Evolutionary conservation across 2,797 vertebrate genomes (phyloP).

Genomic region (Lutjanus campechanus): DNA sequence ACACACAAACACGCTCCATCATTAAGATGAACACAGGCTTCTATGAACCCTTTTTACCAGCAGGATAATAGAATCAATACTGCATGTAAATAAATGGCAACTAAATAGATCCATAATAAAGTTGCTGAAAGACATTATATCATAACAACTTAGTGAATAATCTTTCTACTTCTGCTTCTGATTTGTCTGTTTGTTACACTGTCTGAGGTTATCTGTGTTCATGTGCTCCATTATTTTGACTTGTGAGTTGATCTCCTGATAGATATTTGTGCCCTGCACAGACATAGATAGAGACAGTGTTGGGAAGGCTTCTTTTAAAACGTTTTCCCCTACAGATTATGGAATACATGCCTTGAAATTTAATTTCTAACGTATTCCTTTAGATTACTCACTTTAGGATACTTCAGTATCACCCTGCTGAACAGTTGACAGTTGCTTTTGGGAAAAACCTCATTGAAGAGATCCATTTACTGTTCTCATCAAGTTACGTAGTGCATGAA

Average conservation of each 20-base stretch:
- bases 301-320: too few species aligned
- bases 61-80: conserved; percentile 80
- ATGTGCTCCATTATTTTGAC: neutral
- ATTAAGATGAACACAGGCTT: conserved; percentile 74
- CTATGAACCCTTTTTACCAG: conserved; percentile 72
- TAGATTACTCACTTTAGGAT: too few species aligned
- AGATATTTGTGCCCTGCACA: neutral
- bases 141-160: conserved; percentile 39
- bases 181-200: conserved; percentile 21
- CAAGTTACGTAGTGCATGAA: too few species aligned
- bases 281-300: conserved; percentile 3
- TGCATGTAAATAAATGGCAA: conserved; percentile 74
- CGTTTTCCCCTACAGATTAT: too few species aligned
- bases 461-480: too few species aligned
- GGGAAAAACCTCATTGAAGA: too few species aligned
- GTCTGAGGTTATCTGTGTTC: conserved; percentile 4
- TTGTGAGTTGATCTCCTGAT: conserved; percentile 30
- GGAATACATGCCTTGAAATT: too few species aligned
- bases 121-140: conserved; percentile 60
- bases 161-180: conserved; percentile 15
- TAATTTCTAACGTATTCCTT: too few species aligned
- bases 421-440: too few species aligned
- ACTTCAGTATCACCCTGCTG: too few species aligned
- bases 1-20: conserved; percentile 62
- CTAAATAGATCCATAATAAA: conserved; percentile 73